Evolutionary conservation across 2,888 invertebrate genomes (phyloP).

Genomic region (Charanyca ferruginea): DNA sequence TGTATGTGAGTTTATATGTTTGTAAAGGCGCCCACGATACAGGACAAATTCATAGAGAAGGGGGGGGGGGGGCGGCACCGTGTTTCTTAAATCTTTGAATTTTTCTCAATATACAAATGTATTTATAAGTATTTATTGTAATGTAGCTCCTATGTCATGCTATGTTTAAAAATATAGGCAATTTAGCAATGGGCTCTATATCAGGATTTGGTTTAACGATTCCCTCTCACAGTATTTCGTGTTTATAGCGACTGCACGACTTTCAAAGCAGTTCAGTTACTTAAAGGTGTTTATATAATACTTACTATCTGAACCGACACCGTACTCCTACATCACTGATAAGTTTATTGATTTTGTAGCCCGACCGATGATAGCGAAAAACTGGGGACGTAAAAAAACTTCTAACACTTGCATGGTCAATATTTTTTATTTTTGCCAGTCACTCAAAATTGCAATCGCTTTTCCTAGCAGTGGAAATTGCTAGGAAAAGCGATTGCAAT

Average conservation of each 20-base stretch:
- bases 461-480: too few relatives aligned
- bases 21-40: too few relatives aligned
- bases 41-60: too few relatives aligned
- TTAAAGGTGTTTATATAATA: background rate
- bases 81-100: too few relatives aligned
- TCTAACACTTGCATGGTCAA: background rate
- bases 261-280: background rate
- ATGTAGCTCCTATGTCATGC: background rate
- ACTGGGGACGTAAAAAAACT: too few relatives aligned
- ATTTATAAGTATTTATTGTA: background rate
- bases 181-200: slow-evolving; percentile 21
- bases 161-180: slow-evolving; percentile 18
- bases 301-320: too few relatives aligned
- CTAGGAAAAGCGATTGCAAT: too few relatives aligned
- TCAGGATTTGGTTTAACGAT: slow-evolving; percentile 35
- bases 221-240: slow-evolving; percentile 18
- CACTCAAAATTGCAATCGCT: too few relatives aligned
- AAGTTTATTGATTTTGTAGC: slow-evolving; percentile 26
- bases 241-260: slow-evolving; percentile 33
- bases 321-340: slow-evolving; percentile 3
- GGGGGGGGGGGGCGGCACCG: too few relatives aligned
- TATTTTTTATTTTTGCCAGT: too few relatives aligned
- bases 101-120: background rate
- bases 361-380: background rate
- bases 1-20: too few relatives aligned